These are phyloP conservation scores for Apamea sordens DNA, from an alignment of 2,888 invertebrate genomes.

Conservation along the genomic window DNA sequence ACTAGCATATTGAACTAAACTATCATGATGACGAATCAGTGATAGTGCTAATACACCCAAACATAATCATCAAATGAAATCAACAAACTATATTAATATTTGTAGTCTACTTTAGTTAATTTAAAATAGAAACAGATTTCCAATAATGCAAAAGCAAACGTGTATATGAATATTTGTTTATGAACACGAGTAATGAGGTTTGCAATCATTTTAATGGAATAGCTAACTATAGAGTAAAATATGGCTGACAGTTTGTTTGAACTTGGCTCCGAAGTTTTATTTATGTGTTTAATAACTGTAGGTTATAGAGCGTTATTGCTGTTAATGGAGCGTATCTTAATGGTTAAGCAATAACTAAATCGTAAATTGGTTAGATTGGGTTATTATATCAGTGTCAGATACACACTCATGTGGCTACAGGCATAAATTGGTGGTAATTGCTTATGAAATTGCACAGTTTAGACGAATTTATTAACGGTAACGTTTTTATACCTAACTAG, in stretches of 20 bases:
- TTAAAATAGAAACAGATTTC: conserved; percentile 27
- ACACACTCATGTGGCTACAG: conserved; percentile 6
- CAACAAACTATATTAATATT: conserved; percentile 38
- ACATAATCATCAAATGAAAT: conserved; percentile 34
- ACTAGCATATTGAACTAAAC: conserved; percentile 32
- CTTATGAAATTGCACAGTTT: neutral
- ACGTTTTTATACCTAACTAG: neutral
- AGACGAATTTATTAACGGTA: conserved; percentile 7
- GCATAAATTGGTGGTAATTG: conserved; percentile 12
- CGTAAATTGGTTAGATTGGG: conserved; percentile 47
- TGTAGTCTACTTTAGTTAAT: conserved; percentile 14
- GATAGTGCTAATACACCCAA: neutral
- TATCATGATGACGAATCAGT: conserved; percentile 22
- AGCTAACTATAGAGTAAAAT: conserved; percentile 40
- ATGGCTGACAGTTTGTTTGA: conserved; percentile 34
- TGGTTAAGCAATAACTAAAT: conserved; percentile 47
- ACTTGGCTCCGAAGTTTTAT: conserved; percentile 40
- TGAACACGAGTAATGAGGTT: conserved; percentile 31
- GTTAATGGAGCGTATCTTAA: conserved; percentile 45
- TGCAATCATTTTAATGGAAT: conserved; percentile 53
- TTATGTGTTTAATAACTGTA: conserved; percentile 52
- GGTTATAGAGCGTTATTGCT: conserved; percentile 39
- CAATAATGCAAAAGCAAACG: conserved; percentile 7
- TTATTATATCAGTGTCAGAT: conserved; percentile 49
- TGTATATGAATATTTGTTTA: conserved; percentile 34